Base-by-base conservation (phyloP, 2,888 invertebrate genomes). In the Scrobipalpa costella region DNA sequence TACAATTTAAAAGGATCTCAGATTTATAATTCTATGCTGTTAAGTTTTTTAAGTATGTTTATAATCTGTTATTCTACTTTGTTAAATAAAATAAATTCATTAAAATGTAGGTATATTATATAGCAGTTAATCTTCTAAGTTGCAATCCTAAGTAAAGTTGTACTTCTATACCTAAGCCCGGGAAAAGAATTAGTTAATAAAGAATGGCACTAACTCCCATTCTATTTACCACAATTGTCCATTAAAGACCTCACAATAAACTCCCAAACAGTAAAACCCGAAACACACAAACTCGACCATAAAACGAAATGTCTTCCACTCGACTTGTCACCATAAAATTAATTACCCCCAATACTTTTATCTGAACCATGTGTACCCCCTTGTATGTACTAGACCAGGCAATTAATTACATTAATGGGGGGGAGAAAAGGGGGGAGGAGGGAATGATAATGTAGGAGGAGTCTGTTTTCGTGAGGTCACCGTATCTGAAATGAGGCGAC, bases 401-500 rank as follows among this genome's bases (percentile, higher is more conserved):
- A 88, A 88, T 88, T 81, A 81, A 88, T 88, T 81, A 81, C 86
- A 81, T 81, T 85, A 85, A 83, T 80, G 74, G 77, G 60, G 65
- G 67, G 68, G 61, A 68, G 62, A 57, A n/a, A 11, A 50, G 38
- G 34, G n/a, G 15, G 38, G 17, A 27, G 62, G 49, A 63, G 75
- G 76, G 80, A 73, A 83, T 80, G 81, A 78, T 81, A 83, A 83
- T 78, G 76, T 74, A 74, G 79, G 78, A 67, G 79, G 79, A 76
- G 78, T 67, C 71, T 79, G 81, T 82, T 84, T 80, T 78, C 71
- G 79, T 73, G 82, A 85, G 89, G 87, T 90, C 88, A 81, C 82
- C 79, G 90, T 77, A 85, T 90, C 83, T 76, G 81, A 84, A 84
- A 60, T 88, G 84, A 83, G 78, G 44, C 55, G 34, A 55, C 55